A percentile compares a stretch with the other conserved stretches of the same genome.
phyloP scores from a whole-genome alignment of 2,113 vertebrate genomes.

The Stegostoma tigrinum region DNA sequence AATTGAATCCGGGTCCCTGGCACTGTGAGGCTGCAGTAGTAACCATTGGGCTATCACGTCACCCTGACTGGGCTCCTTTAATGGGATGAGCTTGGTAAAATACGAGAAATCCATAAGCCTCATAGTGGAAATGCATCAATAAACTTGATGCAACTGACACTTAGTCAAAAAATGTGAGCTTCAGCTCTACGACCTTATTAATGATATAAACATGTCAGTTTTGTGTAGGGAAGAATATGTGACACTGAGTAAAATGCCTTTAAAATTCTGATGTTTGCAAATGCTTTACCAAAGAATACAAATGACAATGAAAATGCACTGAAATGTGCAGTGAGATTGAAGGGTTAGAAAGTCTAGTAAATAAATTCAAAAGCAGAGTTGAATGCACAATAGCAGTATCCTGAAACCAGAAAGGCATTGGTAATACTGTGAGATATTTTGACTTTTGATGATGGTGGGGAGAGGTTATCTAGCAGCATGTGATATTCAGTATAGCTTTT shows the following conservation, averaged over 20 bases:
- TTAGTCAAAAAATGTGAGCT: too few species aligned
- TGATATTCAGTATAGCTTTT: background rate
- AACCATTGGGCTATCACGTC: too few species aligned
- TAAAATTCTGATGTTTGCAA: background rate
- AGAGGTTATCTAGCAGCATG: background rate
- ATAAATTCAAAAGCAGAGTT: background rate
- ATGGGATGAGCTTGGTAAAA: too few species aligned
- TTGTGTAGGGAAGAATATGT: background rate
- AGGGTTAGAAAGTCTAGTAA: background rate
- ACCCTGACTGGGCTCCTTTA: too few species aligned
- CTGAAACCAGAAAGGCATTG: too few species aligned
- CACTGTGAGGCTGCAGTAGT: too few species aligned
- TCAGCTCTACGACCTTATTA: too few species aligned
- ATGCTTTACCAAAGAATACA: background rate
- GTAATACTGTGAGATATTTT: background rate
- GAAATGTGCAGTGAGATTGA: background rate
- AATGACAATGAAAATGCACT: background rate
- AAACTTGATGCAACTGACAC: too few species aligned
- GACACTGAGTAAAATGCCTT: background rate
- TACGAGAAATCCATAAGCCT: too few species aligned
- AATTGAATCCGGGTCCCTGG: too few species aligned
- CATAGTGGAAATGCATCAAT: too few species aligned
- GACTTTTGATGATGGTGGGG: background rate
- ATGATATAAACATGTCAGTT: background rate
- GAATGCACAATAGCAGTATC: background rate